Base-by-base conservation (phyloP, 2,888 invertebrate species). In the Synanthedon formicaeformis region DNA sequence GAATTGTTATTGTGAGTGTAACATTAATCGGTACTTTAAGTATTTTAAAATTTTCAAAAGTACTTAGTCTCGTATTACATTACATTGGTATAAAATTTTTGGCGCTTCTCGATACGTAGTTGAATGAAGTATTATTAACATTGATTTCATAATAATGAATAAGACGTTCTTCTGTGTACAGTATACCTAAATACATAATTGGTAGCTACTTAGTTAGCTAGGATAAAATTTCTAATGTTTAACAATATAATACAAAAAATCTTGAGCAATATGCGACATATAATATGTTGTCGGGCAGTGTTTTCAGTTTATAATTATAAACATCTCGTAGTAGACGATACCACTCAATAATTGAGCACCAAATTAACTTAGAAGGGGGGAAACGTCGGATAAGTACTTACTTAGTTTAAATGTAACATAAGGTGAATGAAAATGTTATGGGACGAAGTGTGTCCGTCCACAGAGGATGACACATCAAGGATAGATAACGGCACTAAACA, bases 1-100 rank as follows among this genome's bases (percentile, higher is more conserved):
- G 71, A 84, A 85, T 83, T 82, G 86, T 87, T 88, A 86, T 84
- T 74, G 85, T 85, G 86, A 76, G 77, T 84, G 85, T 87, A 86
- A 84, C 80, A 77, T 85, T 83, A 81, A 81, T 73, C 75, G 70
- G 70, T 34, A 34, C 34, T 34, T 82, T 79, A 81, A 77, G 66
- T 75, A 77, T 65, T 74, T 75, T 54, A 68, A 66, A 34, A 68
- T 73, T 78, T 78, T 76, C 79, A 73, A 73, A 69, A 34, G 73
- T 75, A 64, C 73, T 34, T 76, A 73, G 69, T 69, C 64, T 10
- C 34, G 34, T 34, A 34, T 34, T 23, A 23, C 23, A 23, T 23
- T 23, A 73, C 67, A 68, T 71, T 34, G 34, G 34, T 10, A 66
- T 60, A 62, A 63, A 60, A 53, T 53, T 61, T 57, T 79, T 71